These are phyloP conservation scores for Eulemur rufifrons DNA, from an alignment of 2,113 vertebrate species.

Conservation along the genomic window DNA sequence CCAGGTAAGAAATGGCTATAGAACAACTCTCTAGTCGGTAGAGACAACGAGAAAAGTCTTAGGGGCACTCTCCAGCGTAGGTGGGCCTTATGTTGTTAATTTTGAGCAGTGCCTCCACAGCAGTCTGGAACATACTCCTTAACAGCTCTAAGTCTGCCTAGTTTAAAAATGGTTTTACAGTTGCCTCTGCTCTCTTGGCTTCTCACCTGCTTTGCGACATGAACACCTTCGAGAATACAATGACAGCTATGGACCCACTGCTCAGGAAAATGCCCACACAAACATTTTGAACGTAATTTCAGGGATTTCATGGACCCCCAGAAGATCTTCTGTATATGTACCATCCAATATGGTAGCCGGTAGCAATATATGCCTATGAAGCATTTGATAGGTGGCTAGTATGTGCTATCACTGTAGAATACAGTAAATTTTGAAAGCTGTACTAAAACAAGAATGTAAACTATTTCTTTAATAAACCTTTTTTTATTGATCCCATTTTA, in stretches of 20 bases:
- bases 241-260: background rate
- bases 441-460: background rate
- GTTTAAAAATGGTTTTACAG: fast-evolving
- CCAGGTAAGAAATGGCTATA: background rate
- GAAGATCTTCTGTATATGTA: background rate
- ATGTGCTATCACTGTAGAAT: fast-evolving
- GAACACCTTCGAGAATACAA: background rate
- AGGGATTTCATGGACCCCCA: background rate
- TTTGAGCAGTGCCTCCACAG: background rate
- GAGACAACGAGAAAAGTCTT: background rate
- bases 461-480: background rate
- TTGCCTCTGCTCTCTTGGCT: background rate
- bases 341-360: background rate
- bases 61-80: background rate
- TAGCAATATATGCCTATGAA: fast-evolving
- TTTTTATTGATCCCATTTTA: background rate
- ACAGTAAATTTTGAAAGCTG: background rate
- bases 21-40: background rate
- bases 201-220: background rate
- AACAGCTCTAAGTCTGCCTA: background rate
- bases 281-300: background rate
- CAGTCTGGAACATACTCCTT: background rate
- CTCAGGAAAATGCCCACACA: background rate
- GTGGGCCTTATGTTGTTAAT: fast-evolving
- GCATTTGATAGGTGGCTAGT: background rate